Base-by-base conservation (phyloP, 2,888 invertebrate genomes). In the Ornithoptera alexandrae region DNA sequence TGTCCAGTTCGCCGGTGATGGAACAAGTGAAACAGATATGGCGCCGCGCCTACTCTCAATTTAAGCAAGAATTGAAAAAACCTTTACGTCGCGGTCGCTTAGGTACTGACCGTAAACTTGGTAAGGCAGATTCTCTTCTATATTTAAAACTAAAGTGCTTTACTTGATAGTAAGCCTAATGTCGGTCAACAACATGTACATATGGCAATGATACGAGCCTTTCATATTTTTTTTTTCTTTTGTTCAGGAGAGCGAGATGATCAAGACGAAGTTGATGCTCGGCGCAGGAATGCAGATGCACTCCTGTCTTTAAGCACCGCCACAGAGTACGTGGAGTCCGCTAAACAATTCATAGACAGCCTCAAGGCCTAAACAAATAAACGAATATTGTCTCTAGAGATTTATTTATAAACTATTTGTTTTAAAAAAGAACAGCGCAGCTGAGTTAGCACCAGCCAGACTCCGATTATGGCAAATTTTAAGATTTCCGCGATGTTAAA, bases 11-110 rank as follows among this genome's bases (percentile, higher is more conserved):
- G 0, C 84, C 87, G 0, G 76, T 87, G 5, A 78, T 77, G 0
- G 73, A 76, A 1, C 80, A 86, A 72, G 36, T 87, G 39, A 74
- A 75, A 50, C 74, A 77, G 17, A 81, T 87, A 65, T 76, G 86
- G 73, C 77, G 82, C 0, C 78, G 85, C 5, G 87, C 89, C 0
- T 70, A 83, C 2, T 50, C 59, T 6, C 75, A 82, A 70, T 87
- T 88, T 72, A 79, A 78, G 58, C 72, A 76, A 42, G 76, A 80
- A 20, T 20, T 79, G 8, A 71, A 68, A 6, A 66, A 67, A 39
- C 66, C 62, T 4, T 65, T 67, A n/a, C 70, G 70, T 20, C 68
- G 72, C 18, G 67, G 59, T 30, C 67, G 71, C 7, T 68, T 57
- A 0, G 39, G 70, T 4, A 64, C 62, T 24, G 65, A 59, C 22